A percentile compares a stretch with the other conserved stretches of the same genome.
Evolutionary conservation across 1,140 invertebrate species (phyloP).

Genomic region (Hyposmocoma kahamanoa): DNA sequence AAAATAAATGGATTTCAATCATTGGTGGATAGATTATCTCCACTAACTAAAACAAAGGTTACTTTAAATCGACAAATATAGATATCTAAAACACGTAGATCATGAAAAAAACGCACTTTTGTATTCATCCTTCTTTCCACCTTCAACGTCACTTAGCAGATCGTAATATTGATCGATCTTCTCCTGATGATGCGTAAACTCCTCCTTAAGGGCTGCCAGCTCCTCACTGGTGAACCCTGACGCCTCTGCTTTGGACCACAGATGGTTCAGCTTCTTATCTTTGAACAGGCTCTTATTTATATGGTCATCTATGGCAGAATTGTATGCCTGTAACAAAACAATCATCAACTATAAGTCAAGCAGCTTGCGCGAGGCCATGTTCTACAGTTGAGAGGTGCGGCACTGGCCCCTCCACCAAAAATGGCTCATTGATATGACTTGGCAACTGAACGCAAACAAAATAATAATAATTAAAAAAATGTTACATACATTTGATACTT

Average conservation of each 20-base stretch:
- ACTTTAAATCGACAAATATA: conserved; percentile 5
- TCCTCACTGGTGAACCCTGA: conserved; percentile 90
- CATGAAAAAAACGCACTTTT: conserved; percentile 79
- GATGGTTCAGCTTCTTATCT: conserved; percentile 91
- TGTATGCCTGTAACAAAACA: conserved; percentile 71
- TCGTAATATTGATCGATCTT: conserved; percentile 93
- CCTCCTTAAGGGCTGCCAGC: conserved; percentile 87
- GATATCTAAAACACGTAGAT: conserved; percentile 8
- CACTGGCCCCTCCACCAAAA: too few relatives aligned
- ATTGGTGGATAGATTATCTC: too few relatives aligned
- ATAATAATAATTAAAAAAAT: too few relatives aligned
- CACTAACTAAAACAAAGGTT: too few relatives aligned
- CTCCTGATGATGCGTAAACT: conserved; percentile 93
- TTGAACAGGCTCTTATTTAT: conserved; percentile 87
- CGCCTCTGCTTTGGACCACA: conserved; percentile 92
- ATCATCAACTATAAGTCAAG: too few relatives aligned
- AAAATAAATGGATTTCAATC: too few relatives aligned
- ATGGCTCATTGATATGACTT: too few relatives aligned
- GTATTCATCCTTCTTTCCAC: conserved; percentile 71
- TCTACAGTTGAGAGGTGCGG: too few relatives aligned
- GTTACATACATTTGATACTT: too few relatives aligned
- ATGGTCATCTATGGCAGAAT: conserved; percentile 77
- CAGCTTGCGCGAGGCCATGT: too few relatives aligned
- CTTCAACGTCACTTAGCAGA: conserved; percentile 81
- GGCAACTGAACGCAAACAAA: too few relatives aligned